A percentile compares a stretch with the other conserved stretches of the same genome.
phyloP scores from a whole-genome alignment of 2,888 invertebrate genomes.

The Antitype chi region DNA sequence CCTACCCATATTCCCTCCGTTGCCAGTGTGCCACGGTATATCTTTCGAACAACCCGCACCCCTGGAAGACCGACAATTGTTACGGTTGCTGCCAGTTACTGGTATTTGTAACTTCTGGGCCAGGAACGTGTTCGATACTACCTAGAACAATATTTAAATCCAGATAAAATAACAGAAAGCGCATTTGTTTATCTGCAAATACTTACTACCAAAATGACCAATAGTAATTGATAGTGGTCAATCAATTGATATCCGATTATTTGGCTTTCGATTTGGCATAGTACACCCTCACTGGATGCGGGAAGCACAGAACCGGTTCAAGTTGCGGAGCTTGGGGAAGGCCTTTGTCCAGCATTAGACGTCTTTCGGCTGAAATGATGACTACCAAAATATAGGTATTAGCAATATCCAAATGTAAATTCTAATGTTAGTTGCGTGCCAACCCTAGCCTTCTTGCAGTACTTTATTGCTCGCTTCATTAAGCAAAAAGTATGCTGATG shows the following conservation, averaged over 20 bases:
- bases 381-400: neutral
- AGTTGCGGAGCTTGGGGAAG: no score
- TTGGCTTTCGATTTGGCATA: no score
- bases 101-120: neutral
- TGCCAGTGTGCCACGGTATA: no score
- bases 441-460: constrained; percentile 75
- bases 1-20: no score
- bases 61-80: neutral
- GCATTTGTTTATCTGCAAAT: neutral
- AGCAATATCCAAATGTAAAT: neutral
- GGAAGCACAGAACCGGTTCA: no score
- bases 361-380: no score
- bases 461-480: constrained; percentile 85
- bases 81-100: neutral
- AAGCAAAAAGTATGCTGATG: constrained; percentile 87
- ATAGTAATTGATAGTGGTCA: no score
- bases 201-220: neutral
- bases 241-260: no score
- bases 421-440: constrained; percentile 34
- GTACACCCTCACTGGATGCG: no score
- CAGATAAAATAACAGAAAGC: neutral
- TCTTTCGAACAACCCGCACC: no score
- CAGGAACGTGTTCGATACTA: neutral
- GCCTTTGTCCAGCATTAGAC: no score
- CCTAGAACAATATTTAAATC: neutral